These are phyloP conservation scores for Clivina fossor DNA, from an alignment of 2,888 invertebrate species.

Conservation along the genomic window DNA sequence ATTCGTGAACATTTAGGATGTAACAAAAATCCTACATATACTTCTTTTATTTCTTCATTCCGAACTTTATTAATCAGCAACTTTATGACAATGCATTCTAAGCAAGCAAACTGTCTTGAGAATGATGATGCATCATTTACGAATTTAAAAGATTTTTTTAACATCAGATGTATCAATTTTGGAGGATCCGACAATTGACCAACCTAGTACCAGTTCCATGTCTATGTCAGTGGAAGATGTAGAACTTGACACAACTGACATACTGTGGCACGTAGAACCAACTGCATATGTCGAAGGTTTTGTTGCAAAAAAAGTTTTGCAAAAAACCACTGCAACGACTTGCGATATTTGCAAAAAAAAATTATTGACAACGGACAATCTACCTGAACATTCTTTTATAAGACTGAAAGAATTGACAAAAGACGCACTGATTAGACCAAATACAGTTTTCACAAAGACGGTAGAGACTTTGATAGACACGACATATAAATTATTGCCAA, in stretches of 20 bases:
- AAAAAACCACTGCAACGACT: background rate
- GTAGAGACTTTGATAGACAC: background rate
- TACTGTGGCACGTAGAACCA: background rate
- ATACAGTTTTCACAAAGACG: background rate
- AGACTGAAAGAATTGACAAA: background rate
- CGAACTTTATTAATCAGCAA: slow-evolving; percentile 6
- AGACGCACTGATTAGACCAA: background rate
- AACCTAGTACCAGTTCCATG: too few species aligned
- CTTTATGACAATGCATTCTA: slow-evolving; percentile 8
- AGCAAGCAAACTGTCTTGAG: background rate
- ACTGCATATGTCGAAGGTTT: slow-evolving; percentile 3
- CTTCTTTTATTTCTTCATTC: slow-evolving; percentile 15
- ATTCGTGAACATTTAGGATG: slow-evolving; percentile 14
- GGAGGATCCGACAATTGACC: too few species aligned
- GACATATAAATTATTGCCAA: background rate
- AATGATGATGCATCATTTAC: slow-evolving; percentile 9
- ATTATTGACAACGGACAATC: background rate
- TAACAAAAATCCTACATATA: slow-evolving; percentile 10
- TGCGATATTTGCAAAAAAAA: background rate
- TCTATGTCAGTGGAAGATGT: too few species aligned
- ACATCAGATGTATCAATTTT: too few species aligned
- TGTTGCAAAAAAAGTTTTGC: background rate
- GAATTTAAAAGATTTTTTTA: background rate
- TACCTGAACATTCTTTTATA: slow-evolving; percentile 1
- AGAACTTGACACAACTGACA: too few species aligned